phyloP scores from a whole-genome alignment of 2,113 vertebrate species.

The Syngnathus scovelli region DNA sequence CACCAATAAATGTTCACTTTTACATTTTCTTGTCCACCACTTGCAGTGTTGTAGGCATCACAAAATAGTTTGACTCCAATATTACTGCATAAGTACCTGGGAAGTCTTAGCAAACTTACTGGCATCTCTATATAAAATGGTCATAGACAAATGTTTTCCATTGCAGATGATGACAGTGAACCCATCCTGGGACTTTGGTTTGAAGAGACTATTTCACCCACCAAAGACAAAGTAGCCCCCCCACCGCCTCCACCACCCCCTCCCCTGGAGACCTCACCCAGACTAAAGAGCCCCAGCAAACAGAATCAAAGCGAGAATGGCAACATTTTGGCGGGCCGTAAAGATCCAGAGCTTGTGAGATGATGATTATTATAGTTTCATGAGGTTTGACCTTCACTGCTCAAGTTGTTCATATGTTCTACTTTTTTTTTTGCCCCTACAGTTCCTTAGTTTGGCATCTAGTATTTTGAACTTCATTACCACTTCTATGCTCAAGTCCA shows the following conservation, averaged over 20 bases:
- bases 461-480: constrained; percentile 97
- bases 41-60: constrained; percentile 45
- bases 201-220: constrained; percentile 97
- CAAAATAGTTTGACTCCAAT: constrained; percentile 30
- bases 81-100: constrained; percentile 18
- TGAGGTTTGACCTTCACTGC: not conserved
- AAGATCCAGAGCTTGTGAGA: constrained; percentile 93
- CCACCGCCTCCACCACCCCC: constrained; percentile 87
- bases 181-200: constrained; percentile 99
- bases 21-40: constrained; percentile 36
- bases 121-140: not conserved
- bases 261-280: constrained; percentile 86
- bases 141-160: constrained; percentile 15
- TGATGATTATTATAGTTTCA: not conserved
- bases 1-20: constrained; percentile 24
- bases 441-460: constrained; percentile 94
- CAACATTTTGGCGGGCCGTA: constrained; percentile 95
- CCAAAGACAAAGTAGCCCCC: constrained; percentile 90
- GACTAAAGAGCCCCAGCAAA: constrained; percentile 93
- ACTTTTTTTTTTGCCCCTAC: constrained; percentile 1
- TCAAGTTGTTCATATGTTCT: not conserved
- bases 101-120: constrained; percentile 4
- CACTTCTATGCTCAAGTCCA: constrained; percentile 93
- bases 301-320: constrained; percentile 87
- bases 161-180: constrained; percentile 93